phyloP scores from a whole-genome alignment of 1,140 invertebrate species.

The Drosophila aff. region DNA sequence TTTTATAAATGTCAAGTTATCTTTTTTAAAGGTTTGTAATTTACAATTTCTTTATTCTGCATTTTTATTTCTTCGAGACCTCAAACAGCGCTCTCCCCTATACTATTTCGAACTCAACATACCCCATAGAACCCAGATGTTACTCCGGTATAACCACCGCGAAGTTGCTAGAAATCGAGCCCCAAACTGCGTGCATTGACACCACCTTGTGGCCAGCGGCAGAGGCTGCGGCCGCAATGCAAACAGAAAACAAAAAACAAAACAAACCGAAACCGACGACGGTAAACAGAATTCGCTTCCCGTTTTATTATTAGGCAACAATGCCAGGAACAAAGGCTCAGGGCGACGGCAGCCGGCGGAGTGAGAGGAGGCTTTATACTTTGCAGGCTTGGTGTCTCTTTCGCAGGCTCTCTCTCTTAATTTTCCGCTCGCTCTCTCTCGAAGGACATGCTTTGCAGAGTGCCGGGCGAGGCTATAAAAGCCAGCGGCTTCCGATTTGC shows the following conservation, averaged over 20 bases:
- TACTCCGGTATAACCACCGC: background rate
- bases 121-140: background rate
- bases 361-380: background rate
- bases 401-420: background rate
- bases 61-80: too few relatives aligned
- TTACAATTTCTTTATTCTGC: background rate
- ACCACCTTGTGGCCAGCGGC: conserved; percentile 57
- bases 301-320: conserved; percentile 55
- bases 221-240: conserved; percentile 29
- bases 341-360: background rate
- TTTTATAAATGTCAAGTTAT: background rate
- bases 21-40: too few relatives aligned
- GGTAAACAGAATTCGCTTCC: conserved; percentile 67
- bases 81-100: fast-evolving
- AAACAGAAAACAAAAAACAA: conserved; percentile 46
- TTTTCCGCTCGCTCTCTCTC: background rate
- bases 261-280: conserved; percentile 32
- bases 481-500: conserved; percentile 65
- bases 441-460: conserved; percentile 43
- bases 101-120: background rate
- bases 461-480: conserved; percentile 78
- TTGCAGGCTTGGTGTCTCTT: conserved; percentile 7
- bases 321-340: conserved; percentile 30
- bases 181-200: conserved; percentile 33
- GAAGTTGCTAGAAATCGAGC: conserved; percentile 11